Base-by-base conservation (phyloP, 2,888 invertebrate species). In the Mactromeris polynyma region DNA sequence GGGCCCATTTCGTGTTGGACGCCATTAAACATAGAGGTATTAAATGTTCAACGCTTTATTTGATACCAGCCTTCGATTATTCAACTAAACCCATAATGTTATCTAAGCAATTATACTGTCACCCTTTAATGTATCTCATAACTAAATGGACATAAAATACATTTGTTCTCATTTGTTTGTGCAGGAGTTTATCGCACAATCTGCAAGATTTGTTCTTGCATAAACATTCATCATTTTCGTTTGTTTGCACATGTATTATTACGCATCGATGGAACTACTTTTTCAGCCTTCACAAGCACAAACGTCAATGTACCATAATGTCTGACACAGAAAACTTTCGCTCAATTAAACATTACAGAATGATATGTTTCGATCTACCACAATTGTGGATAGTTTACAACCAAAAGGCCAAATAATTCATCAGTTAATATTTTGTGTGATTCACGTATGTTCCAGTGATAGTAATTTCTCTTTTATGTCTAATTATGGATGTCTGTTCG, bases 71-170 rank as follows among this genome's bases (percentile, higher is more conserved):
- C 31, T 46, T 58, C 54, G 58, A 51, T 81, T 82, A 81, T 85
- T 80, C 73, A 73, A 77, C 73, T 85, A 85, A 82, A 88, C 81
- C 73, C 81, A 82, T 84, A 77, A 88, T 85, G 77, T 81, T 82
- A 88, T 42, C 40, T 31, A 9, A 21, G 64, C 85, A 81, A 88
- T 88, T 85, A 85, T 36, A 69, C 73, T 78, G 85, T 82, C 85
- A 85, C 84, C 85, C 81, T 42, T 81, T 89, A 89, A 89, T 82
- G 89, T 80, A 31, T 89, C 84, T 89, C 58, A 81, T 81, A 86
- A 83, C 86, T 89, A 89, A 89, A 89, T 86, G 77, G 85, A 78
- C 81, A 79, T 79, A 80, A 88, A 83, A 83, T 80, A 73, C 81
- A 78, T 26, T 73, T 84, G 78, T 51, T 21, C 78, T 42, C 46